A percentile compares a stretch with the other conserved stretches of the same genome.
Conservation (phyloP, 2,888 invertebrate genomes). For the Aleiodes leptofemur region DNA sequence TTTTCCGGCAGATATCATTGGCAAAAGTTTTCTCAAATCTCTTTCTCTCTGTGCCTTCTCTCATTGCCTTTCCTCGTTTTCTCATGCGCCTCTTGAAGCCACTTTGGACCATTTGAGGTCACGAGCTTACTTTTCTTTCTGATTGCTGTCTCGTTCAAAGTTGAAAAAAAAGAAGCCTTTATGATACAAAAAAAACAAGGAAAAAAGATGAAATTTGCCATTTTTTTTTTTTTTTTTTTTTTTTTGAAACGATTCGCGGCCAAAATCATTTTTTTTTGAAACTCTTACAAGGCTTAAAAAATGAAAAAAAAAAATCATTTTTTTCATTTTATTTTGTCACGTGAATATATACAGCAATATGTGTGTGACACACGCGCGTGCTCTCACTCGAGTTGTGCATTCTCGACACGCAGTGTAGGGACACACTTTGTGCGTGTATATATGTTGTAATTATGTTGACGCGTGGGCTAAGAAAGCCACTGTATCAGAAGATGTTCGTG, state of each 20-base stretch:
- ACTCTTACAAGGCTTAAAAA: no score
- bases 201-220: no score
- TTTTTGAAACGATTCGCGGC: no score
- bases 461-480: conserved; percentile 70
- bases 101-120: conserved; percentile 24
- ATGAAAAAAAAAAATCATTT: no score
- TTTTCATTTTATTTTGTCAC: neutral
- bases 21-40: conserved; percentile 39
- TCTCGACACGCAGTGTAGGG: conserved; percentile 68
- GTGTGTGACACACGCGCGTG: neutral
- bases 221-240: no score
- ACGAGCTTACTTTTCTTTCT: conserved; percentile 22
- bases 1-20: conserved; percentile 42
- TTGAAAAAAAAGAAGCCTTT: neutral
- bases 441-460: conserved; percentile 70
- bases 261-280: no score
- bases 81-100: conserved; percentile 19
- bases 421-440: conserved; percentile 66
- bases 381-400: conserved; percentile 46
- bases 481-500: conserved; percentile 59
- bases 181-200: no score
- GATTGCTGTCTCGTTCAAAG: conserved; percentile 32
- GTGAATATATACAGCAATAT: neutral
- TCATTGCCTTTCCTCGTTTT: neutral
- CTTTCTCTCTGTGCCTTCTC: conserved; percentile 18